These are phyloP conservation scores for pig (Sus scrofa) DNA, from an alignment of 2,113 vertebrate genomes.

Conservation along the genomic window T2T-Sscrofa CM000815.6:107579001-107579500, in stretches of 20 bases:
- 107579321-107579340: not conserved
- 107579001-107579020: not conserved
- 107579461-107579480: not conserved
- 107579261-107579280: not conserved
- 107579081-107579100: not conserved
- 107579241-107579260: not conserved
- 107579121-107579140: not conserved
- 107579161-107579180: not conserved
- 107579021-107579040: not conserved
- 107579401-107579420: not conserved
- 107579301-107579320: not conserved
- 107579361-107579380: not conserved
- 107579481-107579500: too few species aligned
- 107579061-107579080: not conserved
- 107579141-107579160: not conserved
- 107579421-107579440: not conserved
- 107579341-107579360: not conserved
- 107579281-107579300: not conserved
- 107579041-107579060: not conserved
- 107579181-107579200: slow-evolving; percentile 13
- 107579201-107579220: slow-evolving; percentile 19
- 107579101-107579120: not conserved
- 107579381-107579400: not conserved
- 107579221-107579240: not conserved
- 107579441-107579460: not conserved